Base-by-base conservation (phyloP, 1,140 invertebrate genomes). In the Drosophila arizonae region DNA sequence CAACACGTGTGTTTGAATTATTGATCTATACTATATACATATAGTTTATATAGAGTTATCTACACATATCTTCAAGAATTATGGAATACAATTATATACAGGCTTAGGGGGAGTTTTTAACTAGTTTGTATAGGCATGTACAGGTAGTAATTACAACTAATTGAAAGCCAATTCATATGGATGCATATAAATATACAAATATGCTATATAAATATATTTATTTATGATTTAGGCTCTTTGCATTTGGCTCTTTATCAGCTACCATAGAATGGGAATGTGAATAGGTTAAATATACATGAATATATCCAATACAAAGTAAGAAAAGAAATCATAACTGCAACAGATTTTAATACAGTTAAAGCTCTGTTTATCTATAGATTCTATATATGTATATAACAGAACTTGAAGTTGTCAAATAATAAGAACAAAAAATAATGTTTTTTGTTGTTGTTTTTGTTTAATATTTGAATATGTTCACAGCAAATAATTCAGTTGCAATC, bases 401-500 rank as follows among this genome's bases (percentile, higher is more conserved):
- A 21, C 17, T 36, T 61, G 30, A 28, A 50, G 26, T 24, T 39
- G 39, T 11, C 11, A 11, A 66, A 36, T 48, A 0, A 36, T 17
- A 30, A 30, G 8, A 26, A 43, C 9, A 24, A 21, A 43, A 21
- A 46, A 46, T 4, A 17, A 43, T 43, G n/a, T n/a, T 15, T 13
- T 33, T 33, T 33, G 6, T 30, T 30, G 5, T 30, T 30, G 28
- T 24, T 24, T 33, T 33, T 33, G 6, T 33, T 33, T 15, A 60
- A 58, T 68, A 74, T 65, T 51, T 60, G 61, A 85, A 81, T 80
- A 86, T 81, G 70, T 70, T 86, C 78, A 85, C 78, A 85, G 82
- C 67, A 52, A 81, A 86, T 74, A 78, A 87, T 86, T 77, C 68
- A 87, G 72, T 81, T 81, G 81, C 82, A 86, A 79, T 86, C 81